phyloP scores from a whole-genome alignment of 2,888 invertebrate genomes.

The Schrankia costaestrigalis region DNA sequence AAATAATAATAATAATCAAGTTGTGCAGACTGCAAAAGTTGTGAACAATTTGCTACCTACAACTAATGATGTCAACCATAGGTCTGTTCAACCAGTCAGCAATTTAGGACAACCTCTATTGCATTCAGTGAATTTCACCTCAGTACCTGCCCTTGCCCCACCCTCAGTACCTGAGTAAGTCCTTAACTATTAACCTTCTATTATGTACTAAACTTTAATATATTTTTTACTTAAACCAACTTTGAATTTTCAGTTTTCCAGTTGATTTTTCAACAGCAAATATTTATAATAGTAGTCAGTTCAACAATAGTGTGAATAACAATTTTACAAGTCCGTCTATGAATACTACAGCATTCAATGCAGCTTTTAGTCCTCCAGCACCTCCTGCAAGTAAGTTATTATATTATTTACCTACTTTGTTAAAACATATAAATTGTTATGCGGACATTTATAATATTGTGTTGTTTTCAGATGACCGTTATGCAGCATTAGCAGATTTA shows the following conservation, averaged over 20 bases:
- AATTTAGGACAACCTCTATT: slow-evolving; percentile 50
- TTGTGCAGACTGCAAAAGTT: slow-evolving; percentile 54
- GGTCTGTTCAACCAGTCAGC: slow-evolving; percentile 60
- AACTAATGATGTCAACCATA: slow-evolving; percentile 52
- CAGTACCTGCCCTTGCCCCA: slow-evolving; percentile 29
- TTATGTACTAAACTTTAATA: not conserved
- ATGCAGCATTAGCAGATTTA: slow-evolving; percentile 96
- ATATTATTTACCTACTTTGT: not conserved
- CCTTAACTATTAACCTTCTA: not conserved
- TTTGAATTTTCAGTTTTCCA: slow-evolving; percentile 77
- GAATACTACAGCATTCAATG: slow-evolving; percentile 51
- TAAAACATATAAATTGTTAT: not conserved
- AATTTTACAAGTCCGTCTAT: slow-evolving; percentile 70
- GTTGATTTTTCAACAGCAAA: slow-evolving; percentile 87
- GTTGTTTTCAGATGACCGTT: slow-evolving; percentile 88
- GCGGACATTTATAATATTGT: not conserved
- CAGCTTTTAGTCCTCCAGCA: slow-evolving; percentile 48
- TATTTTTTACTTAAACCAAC: not conserved
- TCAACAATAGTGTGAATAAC: slow-evolving; percentile 60
- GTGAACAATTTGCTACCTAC: slow-evolving; percentile 49
- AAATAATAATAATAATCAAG: slow-evolving; percentile 50
- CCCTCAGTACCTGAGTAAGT: slow-evolving; percentile 71
- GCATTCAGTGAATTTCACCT: slow-evolving; percentile 38
- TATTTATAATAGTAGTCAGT: slow-evolving; percentile 84
- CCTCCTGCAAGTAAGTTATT: slow-evolving; percentile 56